Conservation (phyloP, 1,140 invertebrate genomes). For the Tetramorium parvispinum region DNA sequence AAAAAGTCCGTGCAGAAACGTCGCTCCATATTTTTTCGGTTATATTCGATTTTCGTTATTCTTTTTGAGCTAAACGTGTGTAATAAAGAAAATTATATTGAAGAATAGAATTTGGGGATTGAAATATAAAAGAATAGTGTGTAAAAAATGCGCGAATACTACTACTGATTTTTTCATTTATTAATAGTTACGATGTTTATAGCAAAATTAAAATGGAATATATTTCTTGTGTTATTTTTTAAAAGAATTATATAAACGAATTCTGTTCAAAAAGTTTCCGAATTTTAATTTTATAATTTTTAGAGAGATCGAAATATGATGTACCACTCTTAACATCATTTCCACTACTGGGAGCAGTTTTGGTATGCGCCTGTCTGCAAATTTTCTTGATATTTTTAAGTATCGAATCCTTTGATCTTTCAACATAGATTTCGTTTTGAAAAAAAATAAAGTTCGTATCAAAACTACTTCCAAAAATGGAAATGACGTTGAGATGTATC, state of each 20-base stretch:
- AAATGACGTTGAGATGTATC: too few relatives aligned
- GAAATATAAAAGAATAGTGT: neutral
- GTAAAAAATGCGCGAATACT: neutral
- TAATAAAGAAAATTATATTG: neutral
- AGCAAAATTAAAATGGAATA: neutral
- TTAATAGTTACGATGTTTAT: neutral
- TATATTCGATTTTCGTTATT: neutral
- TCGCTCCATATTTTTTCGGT: neutral
- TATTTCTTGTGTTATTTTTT: neutral
- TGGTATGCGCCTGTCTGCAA: too few relatives aligned
- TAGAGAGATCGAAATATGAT: too few relatives aligned
- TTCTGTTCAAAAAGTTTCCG: too few relatives aligned
- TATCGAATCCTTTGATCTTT: too few relatives aligned
- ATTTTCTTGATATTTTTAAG: too few relatives aligned
- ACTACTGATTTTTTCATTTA: neutral
- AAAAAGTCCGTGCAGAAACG: conserved; percentile 13
- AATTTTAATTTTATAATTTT: too few relatives aligned
- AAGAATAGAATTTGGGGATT: neutral
- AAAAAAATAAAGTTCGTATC: too few relatives aligned
- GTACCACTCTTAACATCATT: too few relatives aligned
- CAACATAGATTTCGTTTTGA: too few relatives aligned
- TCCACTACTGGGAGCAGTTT: too few relatives aligned
- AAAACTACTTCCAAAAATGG: too few relatives aligned
- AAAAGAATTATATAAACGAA: neutral
- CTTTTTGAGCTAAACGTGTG: neutral